phyloP scores from a whole-genome alignment of 2,797 vertebrate genomes.

The Pipistrellus pipistrellus region DNA sequence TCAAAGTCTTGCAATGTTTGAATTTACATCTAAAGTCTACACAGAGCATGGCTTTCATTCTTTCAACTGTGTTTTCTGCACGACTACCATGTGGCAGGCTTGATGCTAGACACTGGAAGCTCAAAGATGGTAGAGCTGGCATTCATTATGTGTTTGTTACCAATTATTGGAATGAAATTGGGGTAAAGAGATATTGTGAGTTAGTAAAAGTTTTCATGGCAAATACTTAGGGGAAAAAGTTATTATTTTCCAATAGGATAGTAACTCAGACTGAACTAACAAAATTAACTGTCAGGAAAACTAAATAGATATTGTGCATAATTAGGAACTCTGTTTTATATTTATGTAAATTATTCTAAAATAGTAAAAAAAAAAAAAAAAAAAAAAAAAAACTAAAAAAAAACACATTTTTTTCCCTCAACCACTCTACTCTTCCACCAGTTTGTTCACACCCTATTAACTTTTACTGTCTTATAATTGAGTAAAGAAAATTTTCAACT shows the following conservation, averaged over 20 bases:
- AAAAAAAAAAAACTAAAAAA: background rate
- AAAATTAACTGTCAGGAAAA: constrained; percentile 38
- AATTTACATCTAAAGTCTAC: background rate
- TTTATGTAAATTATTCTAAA: background rate
- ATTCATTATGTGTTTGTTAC: background rate
- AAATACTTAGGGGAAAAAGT: background rate
- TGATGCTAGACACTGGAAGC: background rate
- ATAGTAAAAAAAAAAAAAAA: background rate
- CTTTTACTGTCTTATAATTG: constrained; percentile 19
- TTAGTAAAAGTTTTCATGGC: background rate
- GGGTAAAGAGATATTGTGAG: background rate
- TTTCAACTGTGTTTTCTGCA: background rate
- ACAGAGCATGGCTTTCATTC: background rate
- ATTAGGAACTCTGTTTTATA: background rate
- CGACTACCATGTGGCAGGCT: background rate
- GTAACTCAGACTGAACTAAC: background rate
- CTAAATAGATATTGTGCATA: background rate
- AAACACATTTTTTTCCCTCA: background rate
- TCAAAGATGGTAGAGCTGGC: background rate
- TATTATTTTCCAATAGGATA: background rate
- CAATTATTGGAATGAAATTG: constrained; percentile 15
- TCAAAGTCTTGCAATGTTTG: constrained; percentile 20
- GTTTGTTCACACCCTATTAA: background rate
- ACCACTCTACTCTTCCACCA: background rate
- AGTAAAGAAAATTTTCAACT: background rate